Base-by-base conservation (phyloP, 1,140 invertebrate species). In the Pachypsylla venusta region DNA sequence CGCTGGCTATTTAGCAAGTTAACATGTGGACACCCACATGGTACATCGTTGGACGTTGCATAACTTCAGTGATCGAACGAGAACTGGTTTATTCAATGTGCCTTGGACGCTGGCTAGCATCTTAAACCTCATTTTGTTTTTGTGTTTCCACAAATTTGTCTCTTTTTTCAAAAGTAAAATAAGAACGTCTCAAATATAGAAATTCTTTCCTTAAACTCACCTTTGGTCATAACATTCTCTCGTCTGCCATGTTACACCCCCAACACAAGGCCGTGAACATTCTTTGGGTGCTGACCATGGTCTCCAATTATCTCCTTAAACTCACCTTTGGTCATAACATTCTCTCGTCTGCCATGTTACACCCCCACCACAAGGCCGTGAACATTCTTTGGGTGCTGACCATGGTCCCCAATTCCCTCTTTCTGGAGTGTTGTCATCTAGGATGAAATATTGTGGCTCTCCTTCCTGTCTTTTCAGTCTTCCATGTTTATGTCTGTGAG, bases 331-430 rank as follows among this genome's bases (percentile, higher is more conserved):
- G 60, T 79, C 72, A 25, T 76, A 74, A 71, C 87, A 89, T 67
- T 79, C 79, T 64, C 87, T 77, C 26, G 77, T 80, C 68, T 88
- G 84, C 64, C 76, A 81, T 24, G 85, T 77, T 1, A 93, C 87
- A 42, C 90, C 90, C n/a, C 89, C 89, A 1, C 89, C 89, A 68
- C 90, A 93, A n/a, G 85, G 80, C 48, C 89, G 74, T 1, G 87
- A 91, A 70, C 90, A 94, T 22, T 81, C 76, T 25, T 80, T 81
- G 2, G 82, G 79, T 24, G 79, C 73, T 1, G 81, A 82, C 89
- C 89, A 93, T 0, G 81, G 77, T 1, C 79, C 76, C 87, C 86
- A 89, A 60, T 76, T 77, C 0, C 79, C 81, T 4, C 66, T 64
- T 56, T 80, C 79, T 30, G 69, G 61, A 65, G 81, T 81, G 14